Base-by-base conservation (phyloP, 2,888 invertebrate genomes). In the Chirona hameri region DNA sequence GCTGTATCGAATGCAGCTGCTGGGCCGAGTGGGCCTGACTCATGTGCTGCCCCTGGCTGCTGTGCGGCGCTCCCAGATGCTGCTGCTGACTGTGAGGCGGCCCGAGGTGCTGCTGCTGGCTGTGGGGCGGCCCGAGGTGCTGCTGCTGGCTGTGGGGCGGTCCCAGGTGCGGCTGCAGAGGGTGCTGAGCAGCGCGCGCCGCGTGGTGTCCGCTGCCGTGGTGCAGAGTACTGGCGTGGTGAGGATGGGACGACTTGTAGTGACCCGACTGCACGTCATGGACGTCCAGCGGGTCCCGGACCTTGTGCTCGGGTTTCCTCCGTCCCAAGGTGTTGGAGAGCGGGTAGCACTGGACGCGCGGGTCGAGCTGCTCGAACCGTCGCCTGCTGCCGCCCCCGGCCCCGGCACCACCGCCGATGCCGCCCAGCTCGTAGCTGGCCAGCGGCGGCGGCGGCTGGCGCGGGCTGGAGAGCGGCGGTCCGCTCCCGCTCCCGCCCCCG, bases 121-220 rank as follows among this genome's bases (percentile, higher is more conserved):
- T 21, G 82, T 85, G 84, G 48, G 84, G 84, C 76, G 84, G 84
- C 39, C 83, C 83, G 52, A 84, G 84, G 21, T 60, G 55, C 81
- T 83, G 81, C 48, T n/a, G 81, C 80, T 57, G 52, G 69, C 80
- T 31, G 69, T 55, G 81, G 79, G 46, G 46, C 46, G 29, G 21
- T 39, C 21, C 48, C 24, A 48, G 18, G 15, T 46, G 69, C 27
- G 80, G 69, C 65, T 79, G 82, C 21, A 57, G 79, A 29, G 57
- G 72, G 27, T 31, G 82, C 46, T 52, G 27, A 21, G 48, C 39
- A 52, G 79, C 21, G 79, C 46, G 52, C 52, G 52, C 21, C 7
- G 24, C n/a, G 48, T 48, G 52, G 27, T 27, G 27, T 18, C n/a
- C 15, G 12, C 27, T 14, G 27, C 9, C 46, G 52, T 55, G 80